phyloP scores from a whole-genome alignment of 2,888 invertebrate genomes.

The Drosophila histrio region DNA sequence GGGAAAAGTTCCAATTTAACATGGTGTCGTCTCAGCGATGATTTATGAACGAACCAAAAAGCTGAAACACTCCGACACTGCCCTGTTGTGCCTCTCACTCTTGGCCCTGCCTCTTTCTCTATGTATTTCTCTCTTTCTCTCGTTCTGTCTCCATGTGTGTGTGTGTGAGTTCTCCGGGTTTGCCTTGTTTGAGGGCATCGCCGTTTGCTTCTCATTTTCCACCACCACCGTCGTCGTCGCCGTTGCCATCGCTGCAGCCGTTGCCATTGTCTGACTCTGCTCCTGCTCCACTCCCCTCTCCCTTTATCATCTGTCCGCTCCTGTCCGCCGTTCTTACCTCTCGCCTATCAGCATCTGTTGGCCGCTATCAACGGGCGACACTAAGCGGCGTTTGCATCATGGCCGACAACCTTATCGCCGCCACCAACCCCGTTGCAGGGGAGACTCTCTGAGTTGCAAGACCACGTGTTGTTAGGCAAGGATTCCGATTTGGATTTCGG shows the following conservation, averaged over 20 bases:
- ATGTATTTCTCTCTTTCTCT: slow-evolving; percentile 3
- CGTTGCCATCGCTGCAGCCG: slow-evolving; percentile 22
- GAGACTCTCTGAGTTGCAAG: slow-evolving; percentile 39
- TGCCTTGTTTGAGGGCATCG: slow-evolving; percentile 54
- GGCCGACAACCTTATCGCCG: slow-evolving; percentile 66
- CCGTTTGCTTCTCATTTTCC: slow-evolving; percentile 63
- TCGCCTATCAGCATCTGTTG: slow-evolving; percentile 40
- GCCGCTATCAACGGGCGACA: slow-evolving; percentile 59
- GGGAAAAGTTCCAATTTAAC: slow-evolving; percentile 82
- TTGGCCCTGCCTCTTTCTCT: neutral
- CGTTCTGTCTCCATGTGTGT: slow-evolving; percentile 22
- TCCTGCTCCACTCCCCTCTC: neutral
- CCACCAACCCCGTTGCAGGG: slow-evolving; percentile 46
- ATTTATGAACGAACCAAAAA: slow-evolving; percentile 73
- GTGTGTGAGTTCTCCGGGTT: slow-evolving; percentile 34
- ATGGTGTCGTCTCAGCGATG: slow-evolving; percentile 80
- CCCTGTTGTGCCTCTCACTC: slow-evolving; percentile 35
- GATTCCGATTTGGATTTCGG: slow-evolving; percentile 38
- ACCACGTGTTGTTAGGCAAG: slow-evolving; percentile 51
- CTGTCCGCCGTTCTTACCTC: neutral
- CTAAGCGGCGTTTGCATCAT: slow-evolving; percentile 68
- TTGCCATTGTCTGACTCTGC: slow-evolving; percentile 62
- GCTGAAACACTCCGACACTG: slow-evolving; percentile 59
- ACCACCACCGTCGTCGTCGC: slow-evolving; percentile 51
- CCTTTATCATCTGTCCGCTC: neutral